Conservation (phyloP, 2,888 invertebrate genomes). For the Sussaba pulchella region DNA sequence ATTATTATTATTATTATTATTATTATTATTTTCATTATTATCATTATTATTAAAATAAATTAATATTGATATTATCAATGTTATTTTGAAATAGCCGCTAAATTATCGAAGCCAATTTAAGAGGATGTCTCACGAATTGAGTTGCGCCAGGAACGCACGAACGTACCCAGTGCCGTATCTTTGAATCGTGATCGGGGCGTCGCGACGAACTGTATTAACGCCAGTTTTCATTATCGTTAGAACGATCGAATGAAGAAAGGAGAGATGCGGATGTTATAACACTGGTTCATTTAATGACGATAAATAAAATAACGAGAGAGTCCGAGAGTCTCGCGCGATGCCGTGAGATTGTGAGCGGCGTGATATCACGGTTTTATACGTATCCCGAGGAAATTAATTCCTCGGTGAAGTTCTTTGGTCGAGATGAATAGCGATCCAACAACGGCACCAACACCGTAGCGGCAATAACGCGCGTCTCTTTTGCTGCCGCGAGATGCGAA, state of each 20-base stretch:
- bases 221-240: constrained; percentile 64
- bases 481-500: constrained; percentile 59
- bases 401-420: constrained; percentile 42
- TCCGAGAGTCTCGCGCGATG: constrained; percentile 43
- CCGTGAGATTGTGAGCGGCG: constrained; percentile 52
- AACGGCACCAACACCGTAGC: constrained; percentile 32
- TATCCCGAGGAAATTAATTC: constrained; percentile 52
- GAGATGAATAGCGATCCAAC: constrained; percentile 43
- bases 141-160: background rate
- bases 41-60: no score
- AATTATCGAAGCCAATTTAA: constrained; percentile 54
- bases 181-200: constrained; percentile 65
- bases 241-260: constrained; percentile 29
- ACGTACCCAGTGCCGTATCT: constrained; percentile 51
- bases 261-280: constrained; percentile 51
- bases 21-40: no score
- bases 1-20: no score
- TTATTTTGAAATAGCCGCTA: constrained; percentile 29
- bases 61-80: no score
- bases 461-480: constrained; percentile 58
- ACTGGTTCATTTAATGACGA: constrained; percentile 62
- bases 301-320: constrained; percentile 60
- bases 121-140: constrained; percentile 35
- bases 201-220: constrained; percentile 64
- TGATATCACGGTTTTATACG: constrained; percentile 39